Base-by-base conservation (phyloP, 37 sponge, comb jelly and placozoan genomes). In the Agelas oroides region DNA sequence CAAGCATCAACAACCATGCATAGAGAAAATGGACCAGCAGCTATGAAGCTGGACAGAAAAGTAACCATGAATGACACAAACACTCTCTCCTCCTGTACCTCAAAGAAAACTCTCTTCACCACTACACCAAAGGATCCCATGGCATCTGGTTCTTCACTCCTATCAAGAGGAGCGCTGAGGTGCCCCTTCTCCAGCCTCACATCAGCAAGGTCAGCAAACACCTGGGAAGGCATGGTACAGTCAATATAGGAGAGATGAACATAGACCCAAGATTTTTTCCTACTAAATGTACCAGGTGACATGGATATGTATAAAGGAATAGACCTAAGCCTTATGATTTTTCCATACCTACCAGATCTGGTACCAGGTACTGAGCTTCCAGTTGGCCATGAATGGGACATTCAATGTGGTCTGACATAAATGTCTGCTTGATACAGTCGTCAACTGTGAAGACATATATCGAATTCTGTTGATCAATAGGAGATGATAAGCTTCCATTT, bases 281-380 rank as follows among this genome's bases (percentile, higher is more conserved):
- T n/a, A n/a, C n/a, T n/a, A n/a, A n/a, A n/a, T n/a, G n/a, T n/a
- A n/a, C n/a, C n/a, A n/a, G n/a, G n/a, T n/a, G n/a, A n/a, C n/a
- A n/a, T n/a, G n/a, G n/a, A n/a, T n/a, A n/a, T n/a, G n/a, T n/a
- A n/a, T n/a, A n/a, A n/a, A n/a, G n/a, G n/a, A 58, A 58, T 58
- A 18, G 20, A n/a, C n/a, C n/a, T n/a, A n/a, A n/a, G n/a, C n/a
- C n/a, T n/a, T n/a, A n/a, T n/a, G n/a, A n/a, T n/a, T n/a, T n/a
- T n/a, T n/a, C 8, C 30, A 21, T 15, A 41, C 91, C 85, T 36
- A 90, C 91, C 71, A 90, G 54, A 39, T 90, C 91, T 11, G 91
- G 91, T 3, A 75, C 82, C 0, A 90, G 70, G 36, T 55, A 56
- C 62, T 80, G 55, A 6, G 85, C 13, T 40, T 90, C 73, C 36